Evolutionary conservation across 2,113 vertebrate genomes (phyloP).

Genomic region (Polypterus bichir): DNA sequence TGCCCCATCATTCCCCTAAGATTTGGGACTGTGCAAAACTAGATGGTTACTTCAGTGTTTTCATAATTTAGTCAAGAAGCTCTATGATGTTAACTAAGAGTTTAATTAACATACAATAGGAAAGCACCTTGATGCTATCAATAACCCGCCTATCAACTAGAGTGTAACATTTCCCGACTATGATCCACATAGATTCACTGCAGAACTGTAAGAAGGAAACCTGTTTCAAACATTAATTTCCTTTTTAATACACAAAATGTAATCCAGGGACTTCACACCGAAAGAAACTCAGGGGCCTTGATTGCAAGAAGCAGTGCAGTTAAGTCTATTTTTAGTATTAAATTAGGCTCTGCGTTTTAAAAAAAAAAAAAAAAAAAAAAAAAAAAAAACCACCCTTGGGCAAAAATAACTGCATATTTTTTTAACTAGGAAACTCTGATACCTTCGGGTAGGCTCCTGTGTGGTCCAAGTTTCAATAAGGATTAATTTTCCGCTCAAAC

Average conservation of each 20-base stretch:
- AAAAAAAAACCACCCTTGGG: slow-evolving; percentile 26
- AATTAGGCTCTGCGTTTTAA: slow-evolving; percentile 34
- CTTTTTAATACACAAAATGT: slow-evolving; percentile 24
- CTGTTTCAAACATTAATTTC: no score
- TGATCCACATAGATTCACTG: neutral
- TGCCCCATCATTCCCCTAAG: no score
- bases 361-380: slow-evolving; percentile 7
- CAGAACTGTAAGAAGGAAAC: neutral
- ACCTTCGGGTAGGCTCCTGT: slow-evolving; percentile 39
- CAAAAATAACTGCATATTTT: slow-evolving; percentile 56
- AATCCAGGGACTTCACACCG: slow-evolving; percentile 31
- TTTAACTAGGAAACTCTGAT: slow-evolving; percentile 59
- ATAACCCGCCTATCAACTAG: no score
- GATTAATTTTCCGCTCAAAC: slow-evolving; percentile 50
- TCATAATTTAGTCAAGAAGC: no score
- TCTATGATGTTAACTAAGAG: no score
- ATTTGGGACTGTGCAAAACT: no score
- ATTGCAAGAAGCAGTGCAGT: slow-evolving; percentile 30
- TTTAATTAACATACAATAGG: no score
- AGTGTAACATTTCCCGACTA: no score
- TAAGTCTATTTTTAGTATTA: slow-evolving; percentile 47
- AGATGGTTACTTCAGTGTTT: no score
- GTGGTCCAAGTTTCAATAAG: slow-evolving; percentile 56
- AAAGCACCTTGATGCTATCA: no score
- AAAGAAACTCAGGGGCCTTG: slow-evolving; percentile 31